Evolutionary conservation across 2,797 vertebrate genomes (phyloP).

Genomic region (Hybognathus amarus): DNA sequence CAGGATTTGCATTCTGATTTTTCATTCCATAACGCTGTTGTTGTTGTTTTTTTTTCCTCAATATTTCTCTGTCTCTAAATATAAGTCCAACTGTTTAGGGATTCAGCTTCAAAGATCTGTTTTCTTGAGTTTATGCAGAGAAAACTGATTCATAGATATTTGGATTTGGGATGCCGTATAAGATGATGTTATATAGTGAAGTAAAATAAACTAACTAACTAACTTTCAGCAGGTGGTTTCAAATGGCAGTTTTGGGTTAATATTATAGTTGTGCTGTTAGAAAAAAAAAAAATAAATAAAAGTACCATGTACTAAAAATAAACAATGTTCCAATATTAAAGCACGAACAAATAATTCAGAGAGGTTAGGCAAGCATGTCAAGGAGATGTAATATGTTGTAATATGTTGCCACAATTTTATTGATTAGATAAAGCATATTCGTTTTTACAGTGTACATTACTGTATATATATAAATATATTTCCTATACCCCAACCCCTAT

Average conservation of each 20-base stretch:
- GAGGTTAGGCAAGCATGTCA: background rate
- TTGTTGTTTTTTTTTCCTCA: background rate
- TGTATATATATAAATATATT: no score
- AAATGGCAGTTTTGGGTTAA: background rate
- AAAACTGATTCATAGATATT: conserved; percentile 16
- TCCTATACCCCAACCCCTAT: no score
- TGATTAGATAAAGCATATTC: no score
- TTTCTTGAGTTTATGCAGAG: background rate
- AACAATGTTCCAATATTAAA: background rate
- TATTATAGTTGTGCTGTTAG: background rate
- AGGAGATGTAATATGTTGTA: no score
- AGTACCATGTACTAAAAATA: background rate
- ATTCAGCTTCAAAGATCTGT: conserved; percentile 22
- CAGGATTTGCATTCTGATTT: background rate
- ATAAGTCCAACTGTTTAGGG: conserved; percentile 9
- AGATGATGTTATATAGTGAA: background rate
- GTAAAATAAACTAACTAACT: conserved; percentile 8
- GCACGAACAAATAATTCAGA: background rate
- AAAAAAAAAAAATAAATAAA: background rate
- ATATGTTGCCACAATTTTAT: no score
- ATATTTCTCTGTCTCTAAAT: conserved; percentile 28
- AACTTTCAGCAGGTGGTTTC: background rate
- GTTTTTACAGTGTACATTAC: no score
- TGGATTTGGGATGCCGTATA: background rate
- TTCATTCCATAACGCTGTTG: background rate